Evolutionary conservation across 2,113 vertebrate genomes (phyloP).

Genomic region (Ciconia stormi): DNA sequence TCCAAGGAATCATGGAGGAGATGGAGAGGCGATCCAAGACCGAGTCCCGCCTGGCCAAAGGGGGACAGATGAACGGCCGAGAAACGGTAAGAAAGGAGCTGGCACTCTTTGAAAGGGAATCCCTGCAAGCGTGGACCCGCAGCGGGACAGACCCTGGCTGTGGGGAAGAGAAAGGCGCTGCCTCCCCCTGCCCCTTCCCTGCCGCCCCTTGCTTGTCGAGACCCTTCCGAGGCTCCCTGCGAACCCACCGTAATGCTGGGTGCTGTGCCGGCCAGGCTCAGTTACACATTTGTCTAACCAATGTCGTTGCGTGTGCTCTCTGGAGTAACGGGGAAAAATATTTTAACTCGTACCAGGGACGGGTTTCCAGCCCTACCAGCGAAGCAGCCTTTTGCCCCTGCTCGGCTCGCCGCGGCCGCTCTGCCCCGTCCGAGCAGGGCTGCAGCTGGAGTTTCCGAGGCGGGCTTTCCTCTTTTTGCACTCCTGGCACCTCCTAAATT

Average conservation of each 20-base stretch:
- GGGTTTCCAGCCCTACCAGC: neutral
- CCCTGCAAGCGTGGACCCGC: neutral
- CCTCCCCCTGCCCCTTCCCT: neutral
- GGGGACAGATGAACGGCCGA: constrained; percentile 94
- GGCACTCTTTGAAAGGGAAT: neutral
- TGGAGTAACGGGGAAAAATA: neutral
- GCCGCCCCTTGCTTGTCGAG: neutral
- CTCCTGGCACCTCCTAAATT: constrained; percentile 8
- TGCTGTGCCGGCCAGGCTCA: neutral
- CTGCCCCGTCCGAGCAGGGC: neutral
- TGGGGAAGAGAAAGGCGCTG: neutral
- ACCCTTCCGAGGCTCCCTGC: neutral
- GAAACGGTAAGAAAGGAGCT: constrained; percentile 87
- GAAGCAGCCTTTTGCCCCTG: neutral
- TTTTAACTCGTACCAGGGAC: neutral
- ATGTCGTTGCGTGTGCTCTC: neutral
- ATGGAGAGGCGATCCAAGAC: constrained; percentile 97
- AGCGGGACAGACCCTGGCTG: neutral
- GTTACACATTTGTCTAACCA: neutral
- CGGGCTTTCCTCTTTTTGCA: neutral
- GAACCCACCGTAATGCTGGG: neutral
- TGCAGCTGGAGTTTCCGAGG: neutral
- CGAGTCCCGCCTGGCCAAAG: constrained; percentile 93
- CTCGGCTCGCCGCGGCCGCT: neutral
- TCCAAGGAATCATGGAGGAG: constrained; percentile 99